These are phyloP conservation scores for Syngnathus floridae DNA, from an alignment of 2,113 vertebrate genomes.

Conservation along the genomic window DNA sequence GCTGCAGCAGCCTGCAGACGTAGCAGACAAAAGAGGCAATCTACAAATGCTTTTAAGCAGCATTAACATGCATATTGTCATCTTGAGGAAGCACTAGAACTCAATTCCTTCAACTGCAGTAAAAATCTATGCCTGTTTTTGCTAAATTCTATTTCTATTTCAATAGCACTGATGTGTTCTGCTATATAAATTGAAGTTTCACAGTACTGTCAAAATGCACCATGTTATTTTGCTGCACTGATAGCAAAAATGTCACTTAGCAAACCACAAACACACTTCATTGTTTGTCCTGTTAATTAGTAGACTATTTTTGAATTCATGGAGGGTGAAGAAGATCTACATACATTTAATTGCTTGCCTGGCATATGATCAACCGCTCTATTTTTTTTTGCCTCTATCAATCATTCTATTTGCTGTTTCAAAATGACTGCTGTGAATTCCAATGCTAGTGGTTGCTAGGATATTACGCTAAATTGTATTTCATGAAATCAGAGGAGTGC, in stretches of 20 bases:
- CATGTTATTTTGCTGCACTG: background rate
- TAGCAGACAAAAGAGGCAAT: conserved; percentile 46
- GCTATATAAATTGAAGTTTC: too few species aligned
- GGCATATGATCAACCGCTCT: too few species aligned
- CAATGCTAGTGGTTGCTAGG: background rate
- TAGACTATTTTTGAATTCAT: background rate
- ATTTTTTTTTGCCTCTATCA: background rate
- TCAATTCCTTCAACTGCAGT: background rate
- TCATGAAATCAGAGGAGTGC: conserved; percentile 17
- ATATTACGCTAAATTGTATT: background rate
- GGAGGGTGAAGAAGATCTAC: background rate
- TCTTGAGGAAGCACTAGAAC: conserved; percentile 4
- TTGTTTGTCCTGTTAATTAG: background rate
- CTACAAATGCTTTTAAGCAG: conserved; percentile 46
- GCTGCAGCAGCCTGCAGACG: conserved; percentile 38
- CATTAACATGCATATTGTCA: conserved; percentile 29
- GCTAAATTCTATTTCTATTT: background rate
- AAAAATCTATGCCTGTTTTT: background rate
- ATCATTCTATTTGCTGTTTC: background rate
- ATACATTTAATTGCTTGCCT: background rate
- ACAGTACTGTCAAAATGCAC: background rate
- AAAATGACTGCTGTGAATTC: background rate
- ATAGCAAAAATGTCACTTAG: background rate
- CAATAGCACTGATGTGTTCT: background rate
- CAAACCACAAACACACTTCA: background rate